Evolutionary conservation across 2,797 vertebrate species (phyloP), one percentile per base, ranked within the genome.

Genomic region (Microctenopoma steveboyesi): DNA sequence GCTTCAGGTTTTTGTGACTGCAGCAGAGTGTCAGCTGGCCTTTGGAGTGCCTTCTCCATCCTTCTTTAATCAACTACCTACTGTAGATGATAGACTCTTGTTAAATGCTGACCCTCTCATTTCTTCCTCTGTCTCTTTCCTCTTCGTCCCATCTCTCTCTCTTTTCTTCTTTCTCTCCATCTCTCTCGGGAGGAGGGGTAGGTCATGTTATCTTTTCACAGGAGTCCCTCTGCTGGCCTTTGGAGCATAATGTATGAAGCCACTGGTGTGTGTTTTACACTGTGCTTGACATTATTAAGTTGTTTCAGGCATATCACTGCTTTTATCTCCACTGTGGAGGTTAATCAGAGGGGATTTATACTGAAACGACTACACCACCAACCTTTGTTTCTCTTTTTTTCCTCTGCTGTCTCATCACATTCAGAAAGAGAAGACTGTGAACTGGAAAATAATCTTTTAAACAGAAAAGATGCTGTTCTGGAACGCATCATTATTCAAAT

Each of bases 231-330:
- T 77, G 72, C 83, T 81, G 82, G 88, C 74, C 86, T 88, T 88
- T 76, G 74, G 89, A 88, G 90, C 89, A 92, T 93, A 92, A 93
- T 91, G 90, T 89, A 92, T 91, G 84, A 93, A 93, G 86, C 85
- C 81, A 52, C 64, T 54, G 81, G 84, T 91, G 90, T 91, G 89
- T 92, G 90, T 91, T 91, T 90, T 88, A 90, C 89, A 89, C 81
- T 59, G 18, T 49, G 81, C 69, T 73, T 86, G 88, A 88, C 88
- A 90, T 89, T 85, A 90, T 88, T 76, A 90, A 89, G 86, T 85
- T 33, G 33, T 87, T 85, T 72, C 80, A 79, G 88, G 79, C 84
- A 80, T 91, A 89, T 91, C 85, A 16, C 83, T 85, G 81, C 88
- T 88, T 89, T 91, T 88, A 90, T 92, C 86, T 88, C 72, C 65